Conservation (phyloP, 2,888 invertebrate genomes). For the Cybosia mesomella region DNA sequence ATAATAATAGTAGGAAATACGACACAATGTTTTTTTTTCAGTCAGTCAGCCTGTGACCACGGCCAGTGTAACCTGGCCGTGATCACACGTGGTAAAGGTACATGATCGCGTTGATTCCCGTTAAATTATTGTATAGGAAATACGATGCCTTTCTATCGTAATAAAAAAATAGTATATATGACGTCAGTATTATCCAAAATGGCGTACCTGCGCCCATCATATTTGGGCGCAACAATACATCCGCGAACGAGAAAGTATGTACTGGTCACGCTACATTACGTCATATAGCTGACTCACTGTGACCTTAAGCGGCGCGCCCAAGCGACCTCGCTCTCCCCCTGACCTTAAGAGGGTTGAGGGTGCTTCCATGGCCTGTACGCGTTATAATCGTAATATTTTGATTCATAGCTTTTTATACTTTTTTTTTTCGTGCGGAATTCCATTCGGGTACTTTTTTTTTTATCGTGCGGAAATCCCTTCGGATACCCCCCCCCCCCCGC, state of each 20-base stretch:
- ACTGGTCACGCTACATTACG: constrained; percentile 1
- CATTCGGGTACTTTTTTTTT: no score
- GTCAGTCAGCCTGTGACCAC: no score
- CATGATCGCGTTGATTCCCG: no score
- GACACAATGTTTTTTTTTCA: no score
- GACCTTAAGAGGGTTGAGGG: background rate
- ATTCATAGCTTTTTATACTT: background rate
- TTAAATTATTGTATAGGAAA: no score
- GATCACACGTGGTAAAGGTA: no score
- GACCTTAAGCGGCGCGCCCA: background rate
- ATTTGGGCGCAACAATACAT: constrained; percentile 1
- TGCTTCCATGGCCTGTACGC: background rate
- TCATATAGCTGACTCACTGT: constrained; percentile 6
- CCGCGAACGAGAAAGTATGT: constrained; percentile 6
- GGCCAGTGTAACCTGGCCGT: no score
- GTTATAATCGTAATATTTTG: background rate
- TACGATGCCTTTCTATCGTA: no score
- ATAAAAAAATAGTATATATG: no score
- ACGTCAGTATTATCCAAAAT: background rate
- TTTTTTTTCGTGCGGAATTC: background rate
- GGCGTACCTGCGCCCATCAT: background rate
- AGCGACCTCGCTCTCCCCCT: constrained; percentile 5
- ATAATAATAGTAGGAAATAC: no score
- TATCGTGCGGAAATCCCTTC: no score
- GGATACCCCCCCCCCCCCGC: no score